A percentile compares a stretch with the other conserved stretches of the same genome.
Conservation (phyloP, 2,888 invertebrate genomes). For the Rhogogaster chlorosoma region DNA sequence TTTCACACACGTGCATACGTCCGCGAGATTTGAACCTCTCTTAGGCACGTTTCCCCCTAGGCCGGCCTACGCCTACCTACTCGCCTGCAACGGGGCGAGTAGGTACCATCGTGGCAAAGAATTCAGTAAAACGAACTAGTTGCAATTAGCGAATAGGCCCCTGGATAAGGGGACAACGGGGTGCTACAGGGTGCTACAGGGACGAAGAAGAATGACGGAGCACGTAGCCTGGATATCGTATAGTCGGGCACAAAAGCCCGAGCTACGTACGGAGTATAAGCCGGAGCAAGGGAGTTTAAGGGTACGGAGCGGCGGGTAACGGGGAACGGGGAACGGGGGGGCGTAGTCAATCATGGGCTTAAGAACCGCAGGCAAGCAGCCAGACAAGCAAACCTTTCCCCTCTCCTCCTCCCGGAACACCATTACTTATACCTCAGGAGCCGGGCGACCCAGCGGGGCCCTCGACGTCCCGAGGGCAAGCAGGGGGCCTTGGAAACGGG, state of each 20-base stretch:
- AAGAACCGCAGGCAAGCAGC: slow-evolving; percentile 50
- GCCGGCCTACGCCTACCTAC: neutral
- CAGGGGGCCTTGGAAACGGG: slow-evolving; percentile 45
- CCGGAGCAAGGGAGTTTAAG: slow-evolving; percentile 34
- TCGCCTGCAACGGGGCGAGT: neutral
- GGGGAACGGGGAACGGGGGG: slow-evolving; percentile 14
- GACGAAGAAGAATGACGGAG: slow-evolving; percentile 34
- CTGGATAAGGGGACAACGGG: neutral
- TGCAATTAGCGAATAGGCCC: slow-evolving; percentile 42
- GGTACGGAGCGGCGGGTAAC: slow-evolving; percentile 12
- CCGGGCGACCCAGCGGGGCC: slow-evolving; percentile 47
- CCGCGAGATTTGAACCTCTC: neutral
- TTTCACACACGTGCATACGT: neutral
- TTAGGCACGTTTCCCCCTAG: neutral
- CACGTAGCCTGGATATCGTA: slow-evolving; percentile 40
- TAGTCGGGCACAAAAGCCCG: slow-evolving; percentile 33
- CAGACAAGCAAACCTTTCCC: slow-evolving; percentile 44
- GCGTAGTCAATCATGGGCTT: slow-evolving; percentile 50
- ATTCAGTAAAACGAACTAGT: slow-evolving; percentile 26
- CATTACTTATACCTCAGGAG: slow-evolving; percentile 49
- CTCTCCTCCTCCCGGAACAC: slow-evolving; percentile 8
- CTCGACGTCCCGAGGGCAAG: slow-evolving; percentile 46
- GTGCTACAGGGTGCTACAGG: neutral
- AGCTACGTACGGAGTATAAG: neutral
- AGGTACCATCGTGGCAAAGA: neutral